A percentile compares a stretch with the other conserved stretches of the same genome.
Evolutionary conservation across 2,113 vertebrate species (phyloP).

Genomic region (Pomatostomus ruficeps): DNA sequence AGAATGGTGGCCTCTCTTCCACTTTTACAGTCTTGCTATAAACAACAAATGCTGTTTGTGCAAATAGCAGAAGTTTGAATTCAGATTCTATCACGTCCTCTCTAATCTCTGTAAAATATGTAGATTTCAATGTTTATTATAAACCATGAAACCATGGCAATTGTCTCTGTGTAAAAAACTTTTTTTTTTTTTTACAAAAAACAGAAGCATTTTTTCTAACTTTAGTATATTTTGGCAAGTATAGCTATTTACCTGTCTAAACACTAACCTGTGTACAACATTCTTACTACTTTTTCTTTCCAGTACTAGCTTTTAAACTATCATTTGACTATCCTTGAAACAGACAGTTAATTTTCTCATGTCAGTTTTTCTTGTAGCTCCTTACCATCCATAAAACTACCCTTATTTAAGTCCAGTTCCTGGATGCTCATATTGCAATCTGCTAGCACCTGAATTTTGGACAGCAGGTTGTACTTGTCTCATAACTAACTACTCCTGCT

Average conservation of each 20-base stretch:
- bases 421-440: conserved; percentile 55
- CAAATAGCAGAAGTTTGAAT: background rate
- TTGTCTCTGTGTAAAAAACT: background rate
- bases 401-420: conserved; percentile 57
- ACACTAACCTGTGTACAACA: background rate
- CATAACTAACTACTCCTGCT: conserved; percentile 53
- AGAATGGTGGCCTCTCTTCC: background rate
- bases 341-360: conserved; percentile 54
- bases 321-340: conserved; percentile 17
- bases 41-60: background rate
- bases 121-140: background rate
- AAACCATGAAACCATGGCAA: background rate
- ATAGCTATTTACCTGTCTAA: background rate
- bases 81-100: background rate
- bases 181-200: background rate
- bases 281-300: background rate
- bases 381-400: conserved; percentile 29
- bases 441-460: conserved; percentile 65
- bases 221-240: background rate
- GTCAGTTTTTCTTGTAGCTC: conserved; percentile 41
- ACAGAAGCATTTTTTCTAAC: background rate
- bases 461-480: conserved; percentile 28
- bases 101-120: background rate
- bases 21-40: background rate
- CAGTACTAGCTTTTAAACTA: background rate